A percentile compares a stretch with the other conserved stretches of the same genome.
These are phyloP conservation scores for Agriopis marginaria DNA, from an alignment of 2,888 invertebrate species.

Conservation along the genomic window DNA sequence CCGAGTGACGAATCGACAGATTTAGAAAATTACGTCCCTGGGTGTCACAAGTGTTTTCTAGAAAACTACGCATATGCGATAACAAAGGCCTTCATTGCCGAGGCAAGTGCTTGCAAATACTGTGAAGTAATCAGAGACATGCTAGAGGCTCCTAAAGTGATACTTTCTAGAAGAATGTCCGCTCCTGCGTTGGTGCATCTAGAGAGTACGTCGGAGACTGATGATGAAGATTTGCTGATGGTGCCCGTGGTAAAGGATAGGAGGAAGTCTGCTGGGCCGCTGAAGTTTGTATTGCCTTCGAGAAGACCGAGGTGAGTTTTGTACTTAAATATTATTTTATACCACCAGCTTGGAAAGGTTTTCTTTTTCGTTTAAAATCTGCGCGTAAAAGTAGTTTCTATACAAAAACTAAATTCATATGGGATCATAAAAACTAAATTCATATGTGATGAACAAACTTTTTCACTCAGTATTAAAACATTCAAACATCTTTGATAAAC, in stretches of 20 bases:
- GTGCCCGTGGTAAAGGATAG: conserved; percentile 79
- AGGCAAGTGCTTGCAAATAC: conserved; percentile 77
- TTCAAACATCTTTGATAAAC: no score
- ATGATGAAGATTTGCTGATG: conserved; percentile 76
- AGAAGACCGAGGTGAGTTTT: conserved; percentile 75
- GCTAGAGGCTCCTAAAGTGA: conserved; percentile 72
- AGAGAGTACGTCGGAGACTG: conserved; percentile 77
- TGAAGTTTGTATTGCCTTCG: conserved; percentile 74
- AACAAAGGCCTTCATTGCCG: conserved; percentile 78
- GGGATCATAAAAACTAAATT: no score
- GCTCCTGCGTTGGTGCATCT: conserved; percentile 85
- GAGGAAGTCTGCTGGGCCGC: conserved; percentile 84
- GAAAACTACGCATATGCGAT: conserved; percentile 82
- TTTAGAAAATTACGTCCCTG: conserved; percentile 71
- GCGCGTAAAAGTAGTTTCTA: no score
- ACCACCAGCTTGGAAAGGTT: no score
- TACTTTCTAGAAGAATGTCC: conserved; percentile 82
- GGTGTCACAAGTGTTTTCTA: conserved; percentile 82
- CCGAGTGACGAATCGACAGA: conserved; percentile 81
- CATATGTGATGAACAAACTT: no score
- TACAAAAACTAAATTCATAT: no score
- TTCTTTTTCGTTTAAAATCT: no score
- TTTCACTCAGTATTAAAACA: no score
- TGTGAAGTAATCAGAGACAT: conserved; percentile 82
- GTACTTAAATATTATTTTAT: no score